These are phyloP conservation scores for Menidia beryllina DNA, from an alignment of 2,113 vertebrate genomes.

Conservation along the genomic window DNA sequence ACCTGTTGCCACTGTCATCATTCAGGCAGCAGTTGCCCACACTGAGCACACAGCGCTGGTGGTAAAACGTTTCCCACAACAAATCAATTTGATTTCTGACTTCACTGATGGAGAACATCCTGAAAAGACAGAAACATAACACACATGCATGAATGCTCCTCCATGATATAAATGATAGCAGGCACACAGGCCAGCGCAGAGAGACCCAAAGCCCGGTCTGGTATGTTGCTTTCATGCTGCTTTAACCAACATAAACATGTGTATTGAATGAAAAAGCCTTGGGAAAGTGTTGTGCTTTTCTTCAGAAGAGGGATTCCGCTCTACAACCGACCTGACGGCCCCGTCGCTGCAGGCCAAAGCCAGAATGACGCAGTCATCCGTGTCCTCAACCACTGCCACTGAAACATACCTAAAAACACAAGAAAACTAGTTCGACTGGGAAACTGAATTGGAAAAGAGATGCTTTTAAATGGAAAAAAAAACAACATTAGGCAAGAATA, in stretches of 20 bases:
- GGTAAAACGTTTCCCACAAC: slow-evolving; percentile 90
- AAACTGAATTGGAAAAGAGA: neutral
- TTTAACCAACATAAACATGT: too few species aligned
- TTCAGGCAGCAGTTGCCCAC: slow-evolving; percentile 78
- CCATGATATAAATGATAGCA: too few species aligned
- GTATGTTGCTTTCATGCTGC: too few species aligned
- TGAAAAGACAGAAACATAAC: slow-evolving; percentile 53
- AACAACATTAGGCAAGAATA: neutral
- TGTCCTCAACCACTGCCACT: slow-evolving; percentile 75
- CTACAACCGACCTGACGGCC: slow-evolving; percentile 87
- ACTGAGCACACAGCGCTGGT: slow-evolving; percentile 94
- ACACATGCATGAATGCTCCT: too few species aligned
- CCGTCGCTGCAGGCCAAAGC: slow-evolving; percentile 93
- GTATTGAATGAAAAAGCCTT: too few species aligned
- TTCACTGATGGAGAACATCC: slow-evolving; percentile 88
- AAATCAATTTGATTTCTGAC: slow-evolving; percentile 78
- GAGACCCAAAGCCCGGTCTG: too few species aligned
- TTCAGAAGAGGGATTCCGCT: too few species aligned
- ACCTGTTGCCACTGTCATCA: slow-evolving; percentile 80
- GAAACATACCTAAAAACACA: slow-evolving; percentile 90
- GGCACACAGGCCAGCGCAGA: too few species aligned
- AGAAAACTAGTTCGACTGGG: neutral
- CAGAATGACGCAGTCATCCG: slow-evolving; percentile 73
- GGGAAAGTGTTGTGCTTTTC: too few species aligned
- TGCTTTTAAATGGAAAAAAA: neutral